A percentile compares a stretch with the other conserved stretches of the same genome.
phyloP scores from a whole-genome alignment of 2,113 vertebrate species.

The Amphilophus citrinellus region DNA sequence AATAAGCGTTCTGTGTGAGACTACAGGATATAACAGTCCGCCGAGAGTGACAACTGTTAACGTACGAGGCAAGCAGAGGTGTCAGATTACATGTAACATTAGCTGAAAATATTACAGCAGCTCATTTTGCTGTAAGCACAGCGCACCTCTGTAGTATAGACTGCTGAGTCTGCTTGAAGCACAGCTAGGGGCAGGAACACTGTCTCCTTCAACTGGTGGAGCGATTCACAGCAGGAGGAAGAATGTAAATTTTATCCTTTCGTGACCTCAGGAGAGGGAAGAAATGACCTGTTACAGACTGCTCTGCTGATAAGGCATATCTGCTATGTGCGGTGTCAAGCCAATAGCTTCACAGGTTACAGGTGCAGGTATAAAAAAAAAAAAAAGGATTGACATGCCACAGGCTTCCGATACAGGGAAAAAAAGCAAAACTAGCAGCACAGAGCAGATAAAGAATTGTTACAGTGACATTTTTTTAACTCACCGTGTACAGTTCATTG shows the following conservation, averaged over 20 bases:
- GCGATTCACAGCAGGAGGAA: constrained; percentile 39
- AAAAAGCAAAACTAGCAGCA: neutral
- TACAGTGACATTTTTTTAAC: constrained; percentile 57
- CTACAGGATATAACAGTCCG: neutral
- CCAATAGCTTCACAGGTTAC: constrained; percentile 56
- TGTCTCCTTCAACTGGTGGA: constrained; percentile 55
- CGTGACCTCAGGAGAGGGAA: constrained; percentile 50
- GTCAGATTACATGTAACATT: constrained; percentile 9
- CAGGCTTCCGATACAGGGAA: constrained; percentile 3
- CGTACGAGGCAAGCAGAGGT: neutral
- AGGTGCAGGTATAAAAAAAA: constrained; percentile 13
- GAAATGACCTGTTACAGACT: constrained; percentile 49
- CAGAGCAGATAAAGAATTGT: neutral
- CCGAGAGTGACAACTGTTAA: constrained; percentile 6
- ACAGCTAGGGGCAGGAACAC: constrained; percentile 43
- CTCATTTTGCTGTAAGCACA: constrained; percentile 33
- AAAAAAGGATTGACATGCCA: neutral
- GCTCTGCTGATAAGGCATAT: constrained; percentile 67
- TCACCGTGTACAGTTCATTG: constrained; percentile 97
- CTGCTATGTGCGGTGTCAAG: constrained; percentile 47
- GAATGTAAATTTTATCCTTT: constrained; percentile 61
- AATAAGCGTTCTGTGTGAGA: neutral
- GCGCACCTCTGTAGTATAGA: constrained; percentile 42
- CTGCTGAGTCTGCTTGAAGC: constrained; percentile 57
- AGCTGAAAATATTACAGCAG: constrained; percentile 16